Percentiles rank a stretch among this genome's conserved stretches.
Conservation (phyloP, 2,888 invertebrate species). For the Bellardia pandia region DNA sequence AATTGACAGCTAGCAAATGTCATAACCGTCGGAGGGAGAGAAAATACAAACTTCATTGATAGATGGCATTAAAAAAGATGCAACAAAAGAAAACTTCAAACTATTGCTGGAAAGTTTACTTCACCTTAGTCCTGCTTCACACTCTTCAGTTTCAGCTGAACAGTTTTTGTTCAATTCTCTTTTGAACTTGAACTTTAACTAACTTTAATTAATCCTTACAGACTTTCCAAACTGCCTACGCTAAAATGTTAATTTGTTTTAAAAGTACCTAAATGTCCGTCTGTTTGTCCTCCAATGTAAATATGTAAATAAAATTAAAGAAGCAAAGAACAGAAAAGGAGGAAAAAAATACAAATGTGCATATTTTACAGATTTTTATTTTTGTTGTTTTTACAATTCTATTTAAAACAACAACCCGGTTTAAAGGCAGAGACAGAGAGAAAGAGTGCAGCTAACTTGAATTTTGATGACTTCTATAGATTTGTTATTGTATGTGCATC, state of each 20-base stretch:
- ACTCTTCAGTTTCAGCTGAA: too few relatives aligned
- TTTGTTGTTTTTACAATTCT: constrained; percentile 29
- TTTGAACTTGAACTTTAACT: too few relatives aligned
- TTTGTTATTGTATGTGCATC: constrained; percentile 25
- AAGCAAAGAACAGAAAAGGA: constrained; percentile 7
- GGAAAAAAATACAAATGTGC: constrained; percentile 54
- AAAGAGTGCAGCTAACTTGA: constrained; percentile 22
- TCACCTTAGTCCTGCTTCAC: too few relatives aligned
- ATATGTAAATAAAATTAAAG: constrained; percentile 36
- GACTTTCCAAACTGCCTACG: constrained; percentile 39
- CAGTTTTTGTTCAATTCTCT: too few relatives aligned
- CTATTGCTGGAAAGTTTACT: background rate
- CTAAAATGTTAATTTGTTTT: constrained; percentile 10
- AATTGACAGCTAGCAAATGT: constrained; percentile 25
- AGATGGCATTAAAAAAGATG: constrained; percentile 8
- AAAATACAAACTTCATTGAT: background rate
- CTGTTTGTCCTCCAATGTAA: constrained; percentile 6
- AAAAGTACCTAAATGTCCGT: background rate
- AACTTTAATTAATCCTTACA: too few relatives aligned
- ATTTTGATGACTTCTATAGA: constrained; percentile 22
- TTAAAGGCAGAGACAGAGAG: background rate
- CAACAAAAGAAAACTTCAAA: background rate
- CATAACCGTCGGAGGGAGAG: background rate
- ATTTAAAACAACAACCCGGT: constrained; percentile 52
- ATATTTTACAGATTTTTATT: constrained; percentile 68